Conservation (phyloP, 2,888 invertebrate species). For the Agonopterix heracliana region DNA sequence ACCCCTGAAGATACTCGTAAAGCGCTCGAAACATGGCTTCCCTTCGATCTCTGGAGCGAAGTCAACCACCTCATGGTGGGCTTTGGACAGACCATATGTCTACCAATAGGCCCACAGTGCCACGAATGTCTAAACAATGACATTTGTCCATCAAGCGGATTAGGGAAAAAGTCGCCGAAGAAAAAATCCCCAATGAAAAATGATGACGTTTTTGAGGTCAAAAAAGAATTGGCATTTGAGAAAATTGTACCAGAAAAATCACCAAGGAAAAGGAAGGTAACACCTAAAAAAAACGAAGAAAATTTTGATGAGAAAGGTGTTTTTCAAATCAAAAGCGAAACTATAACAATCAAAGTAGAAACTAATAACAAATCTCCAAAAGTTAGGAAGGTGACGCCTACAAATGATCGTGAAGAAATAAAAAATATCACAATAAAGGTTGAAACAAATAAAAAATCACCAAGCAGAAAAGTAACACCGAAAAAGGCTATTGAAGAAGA, state of each 20-base stretch:
- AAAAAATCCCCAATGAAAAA: constrained; percentile 44
- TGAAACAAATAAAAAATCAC: neutral
- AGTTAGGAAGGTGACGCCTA: constrained; percentile 10
- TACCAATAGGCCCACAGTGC: constrained; percentile 89
- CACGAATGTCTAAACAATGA: constrained; percentile 85
- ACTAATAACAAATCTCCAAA: constrained; percentile 20
- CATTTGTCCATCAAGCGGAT: constrained; percentile 84
- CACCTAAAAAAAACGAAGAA: constrained; percentile 13
- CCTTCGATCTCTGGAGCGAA: constrained; percentile 88
- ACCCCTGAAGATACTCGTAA: constrained; percentile 93
- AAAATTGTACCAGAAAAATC: constrained; percentile 1
- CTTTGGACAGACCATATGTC: constrained; percentile 96
- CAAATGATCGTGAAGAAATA: constrained; percentile 1
- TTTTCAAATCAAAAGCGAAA: neutral
- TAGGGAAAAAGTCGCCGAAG: constrained; percentile 47
- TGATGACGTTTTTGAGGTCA: constrained; percentile 14
- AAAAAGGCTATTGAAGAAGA: neutral
- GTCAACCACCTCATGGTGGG: constrained; percentile 95
- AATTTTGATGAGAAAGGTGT: constrained; percentile 4
- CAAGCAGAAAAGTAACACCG: neutral
- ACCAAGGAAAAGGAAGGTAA: constrained; percentile 13
- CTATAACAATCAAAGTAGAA: neutral
- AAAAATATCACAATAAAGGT: neutral
- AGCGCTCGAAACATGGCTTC: constrained; percentile 92
- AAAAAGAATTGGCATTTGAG: constrained; percentile 5